phyloP scores from a whole-genome alignment of 2,888 invertebrate species.

The Netelia virgata region DNA sequence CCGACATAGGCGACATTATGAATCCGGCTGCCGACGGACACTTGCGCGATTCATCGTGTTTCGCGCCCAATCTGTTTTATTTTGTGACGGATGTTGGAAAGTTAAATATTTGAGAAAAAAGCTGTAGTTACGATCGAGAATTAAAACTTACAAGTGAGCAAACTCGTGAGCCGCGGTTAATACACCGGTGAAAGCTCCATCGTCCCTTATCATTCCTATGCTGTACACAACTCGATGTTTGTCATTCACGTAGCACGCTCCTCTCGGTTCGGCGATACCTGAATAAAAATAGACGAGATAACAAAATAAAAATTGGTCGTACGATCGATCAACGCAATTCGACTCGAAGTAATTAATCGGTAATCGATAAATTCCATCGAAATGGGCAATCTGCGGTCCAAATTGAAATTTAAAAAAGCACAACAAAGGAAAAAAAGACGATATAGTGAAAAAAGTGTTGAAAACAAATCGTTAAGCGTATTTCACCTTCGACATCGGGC shows the following conservation, averaged over 20 bases:
- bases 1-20: slow-evolving; percentile 14
- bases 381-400: too few species aligned
- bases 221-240: neutral
- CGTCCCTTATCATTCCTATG: slow-evolving; percentile 7
- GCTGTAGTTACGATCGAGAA: neutral
- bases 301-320: neutral
- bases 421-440: too few species aligned
- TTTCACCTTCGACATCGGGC: neutral
- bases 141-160: slow-evolving; percentile 50
- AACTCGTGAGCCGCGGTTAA: slow-evolving; percentile 48
- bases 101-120: neutral
- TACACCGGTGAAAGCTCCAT: slow-evolving; percentile 47
- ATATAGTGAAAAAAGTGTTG: too few species aligned
- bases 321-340: neutral
- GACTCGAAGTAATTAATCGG: neutral
- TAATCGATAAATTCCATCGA: neutral
- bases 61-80: neutral
- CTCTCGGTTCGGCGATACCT: slow-evolving; percentile 30
- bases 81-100: neutral
- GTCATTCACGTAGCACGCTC: slow-evolving; percentile 15
- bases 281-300: neutral
- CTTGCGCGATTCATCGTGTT: neutral
- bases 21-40: neutral
- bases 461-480: neutral
- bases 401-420: too few species aligned